Evolutionary conservation across 2,113 vertebrate genomes (phyloP).

Genomic region (Toxostoma redivivum): DNA sequence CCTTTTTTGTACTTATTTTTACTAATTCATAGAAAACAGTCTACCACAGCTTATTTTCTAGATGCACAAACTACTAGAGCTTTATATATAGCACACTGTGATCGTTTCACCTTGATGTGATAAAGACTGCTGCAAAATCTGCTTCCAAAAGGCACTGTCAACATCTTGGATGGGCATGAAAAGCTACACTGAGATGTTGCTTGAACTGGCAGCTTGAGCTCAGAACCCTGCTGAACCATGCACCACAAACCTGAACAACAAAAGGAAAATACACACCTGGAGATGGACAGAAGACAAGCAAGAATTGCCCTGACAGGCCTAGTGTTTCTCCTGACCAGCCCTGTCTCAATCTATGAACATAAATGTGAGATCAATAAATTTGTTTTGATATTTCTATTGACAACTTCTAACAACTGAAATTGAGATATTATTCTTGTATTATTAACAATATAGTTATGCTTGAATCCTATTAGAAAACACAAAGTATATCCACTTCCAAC

Average conservation of each 20-base stretch:
- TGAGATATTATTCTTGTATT: neutral
- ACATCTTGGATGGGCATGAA: neutral
- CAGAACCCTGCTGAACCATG: neutral
- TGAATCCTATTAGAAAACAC: neutral
- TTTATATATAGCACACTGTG: neutral
- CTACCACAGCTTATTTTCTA: neutral
- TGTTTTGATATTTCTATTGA: neutral
- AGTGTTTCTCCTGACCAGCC: neutral
- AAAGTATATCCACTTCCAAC: neutral
- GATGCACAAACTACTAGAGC: neutral
- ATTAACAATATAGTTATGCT: neutral
- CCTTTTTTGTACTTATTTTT: neutral
- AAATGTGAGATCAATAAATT: neutral
- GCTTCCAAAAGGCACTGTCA: neutral
- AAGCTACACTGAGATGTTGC: neutral
- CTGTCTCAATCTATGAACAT: neutral
- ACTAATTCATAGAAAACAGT: neutral
- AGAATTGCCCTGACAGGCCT: neutral
- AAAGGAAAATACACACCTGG: neutral
- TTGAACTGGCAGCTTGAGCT: neutral
- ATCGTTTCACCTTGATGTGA: neutral
- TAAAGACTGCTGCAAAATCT: neutral
- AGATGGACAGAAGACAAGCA: neutral
- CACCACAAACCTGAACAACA: neutral
- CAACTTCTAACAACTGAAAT: neutral